A percentile compares a stretch with the other conserved stretches of the same genome.
phyloP scores from a whole-genome alignment of 2,888 invertebrate genomes.

The Eugnorisma glareosa region DNA sequence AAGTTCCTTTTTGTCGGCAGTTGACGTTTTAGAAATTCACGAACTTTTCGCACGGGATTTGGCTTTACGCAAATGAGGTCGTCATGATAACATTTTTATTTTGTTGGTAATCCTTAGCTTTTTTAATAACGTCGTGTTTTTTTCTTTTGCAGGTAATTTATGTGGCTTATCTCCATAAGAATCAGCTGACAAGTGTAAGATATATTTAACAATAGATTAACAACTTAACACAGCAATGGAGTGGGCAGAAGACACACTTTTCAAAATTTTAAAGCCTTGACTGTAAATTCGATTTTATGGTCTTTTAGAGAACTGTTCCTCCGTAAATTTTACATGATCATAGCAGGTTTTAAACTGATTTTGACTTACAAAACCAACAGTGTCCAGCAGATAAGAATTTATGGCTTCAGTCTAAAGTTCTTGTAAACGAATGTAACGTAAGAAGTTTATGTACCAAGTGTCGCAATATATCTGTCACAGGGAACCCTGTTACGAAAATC shows the following conservation, averaged over 20 bases:
- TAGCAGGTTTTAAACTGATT: constrained; percentile 38
- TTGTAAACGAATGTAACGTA: constrained; percentile 61
- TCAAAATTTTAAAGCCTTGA: neutral
- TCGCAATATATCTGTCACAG: constrained; percentile 51
- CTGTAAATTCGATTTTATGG: constrained; percentile 31
- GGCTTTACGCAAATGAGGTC: constrained; percentile 38
- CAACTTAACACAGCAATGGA: neutral
- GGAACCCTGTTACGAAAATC: constrained; percentile 55
- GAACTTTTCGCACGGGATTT: constrained; percentile 28
- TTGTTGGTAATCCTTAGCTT: neutral
- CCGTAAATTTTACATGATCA: constrained; percentile 45
- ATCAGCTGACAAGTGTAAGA: constrained; percentile 26
- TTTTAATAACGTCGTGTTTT: constrained; percentile 4
- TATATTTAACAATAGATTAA: constrained; percentile 23
- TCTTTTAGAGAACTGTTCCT: constrained; percentile 26
- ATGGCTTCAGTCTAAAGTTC: constrained; percentile 42
- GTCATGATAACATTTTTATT: constrained; percentile 33
- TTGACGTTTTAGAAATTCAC: constrained; percentile 40
- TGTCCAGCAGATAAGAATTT: constrained; percentile 43
- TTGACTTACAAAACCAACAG: constrained; percentile 55
- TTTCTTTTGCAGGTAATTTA: constrained; percentile 52
- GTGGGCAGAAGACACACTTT: constrained; percentile 23
- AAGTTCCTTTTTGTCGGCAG: constrained; percentile 43
- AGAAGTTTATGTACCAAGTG: constrained; percentile 51
- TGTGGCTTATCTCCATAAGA: constrained; percentile 13